Percentiles rank a stretch among this genome's conserved stretches.
Evolutionary conservation across 2,888 invertebrate species (phyloP).

Genomic region (Clepsis dumicolana): DNA sequence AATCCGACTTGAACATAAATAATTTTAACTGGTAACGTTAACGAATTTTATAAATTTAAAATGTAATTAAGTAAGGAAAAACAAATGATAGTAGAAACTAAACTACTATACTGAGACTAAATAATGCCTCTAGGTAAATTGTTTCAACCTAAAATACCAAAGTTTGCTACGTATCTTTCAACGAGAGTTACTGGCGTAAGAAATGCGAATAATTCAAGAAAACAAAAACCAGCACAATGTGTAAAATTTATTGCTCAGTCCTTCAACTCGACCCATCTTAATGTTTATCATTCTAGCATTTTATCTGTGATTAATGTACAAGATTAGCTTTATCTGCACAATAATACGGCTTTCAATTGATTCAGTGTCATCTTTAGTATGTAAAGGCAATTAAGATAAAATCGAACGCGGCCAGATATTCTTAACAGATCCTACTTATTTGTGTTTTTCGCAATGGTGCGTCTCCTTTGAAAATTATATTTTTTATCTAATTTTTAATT

Average conservation of each 20-base stretch:
- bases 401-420: slow-evolving; percentile 1
- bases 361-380: slow-evolving; percentile 3
- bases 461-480: not conserved
- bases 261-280: slow-evolving; percentile 26
- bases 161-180: not conserved
- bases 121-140: not conserved
- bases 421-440: not conserved
- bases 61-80: not conserved
- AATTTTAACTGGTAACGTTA: slow-evolving; percentile 19
- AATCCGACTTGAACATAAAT: slow-evolving; percentile 19
- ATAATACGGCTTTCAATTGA: slow-evolving; percentile 4
- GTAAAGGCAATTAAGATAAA: slow-evolving; percentile 9
- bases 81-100: not conserved
- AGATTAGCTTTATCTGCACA: slow-evolving; percentile 26
- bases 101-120: not conserved
- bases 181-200: not conserved
- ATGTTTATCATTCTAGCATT: slow-evolving; percentile 20
- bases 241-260: slow-evolving; percentile 21
- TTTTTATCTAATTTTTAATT: slow-evolving; percentile 29
- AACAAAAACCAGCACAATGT: slow-evolving; percentile 23
- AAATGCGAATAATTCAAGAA: slow-evolving; percentile 9
- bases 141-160: not conserved
- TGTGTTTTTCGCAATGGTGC: not conserved
- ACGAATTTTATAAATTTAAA: not conserved
- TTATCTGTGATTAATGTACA: slow-evolving; percentile 14